These are phyloP conservation scores for Nematopogon swammerdamellus DNA, from an alignment of 2,888 invertebrate species.

Conservation along the genomic window DNA sequence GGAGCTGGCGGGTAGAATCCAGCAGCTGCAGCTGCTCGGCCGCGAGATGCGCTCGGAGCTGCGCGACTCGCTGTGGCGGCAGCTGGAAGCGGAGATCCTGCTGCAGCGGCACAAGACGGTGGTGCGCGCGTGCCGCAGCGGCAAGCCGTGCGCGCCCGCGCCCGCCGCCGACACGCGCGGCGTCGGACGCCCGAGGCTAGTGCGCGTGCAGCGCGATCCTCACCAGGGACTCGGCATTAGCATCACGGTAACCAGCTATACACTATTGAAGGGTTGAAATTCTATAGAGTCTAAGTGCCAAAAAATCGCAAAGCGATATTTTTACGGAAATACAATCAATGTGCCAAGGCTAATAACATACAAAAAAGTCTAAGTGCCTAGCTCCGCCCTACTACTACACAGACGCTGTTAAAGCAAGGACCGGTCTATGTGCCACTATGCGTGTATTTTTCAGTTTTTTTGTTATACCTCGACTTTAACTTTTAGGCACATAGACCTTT, in stretches of 20 bases:
- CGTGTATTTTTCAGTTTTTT: no score
- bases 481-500: no score
- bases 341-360: no score
- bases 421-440: no score
- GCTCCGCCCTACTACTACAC: no score
- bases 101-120: conserved; percentile 83
- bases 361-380: no score
- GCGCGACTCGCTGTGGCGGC: conserved; percentile 70
- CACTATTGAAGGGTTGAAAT: no score
- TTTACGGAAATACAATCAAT: no score
- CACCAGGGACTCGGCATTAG: conserved; percentile 82
- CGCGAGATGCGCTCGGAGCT: conserved; percentile 77
- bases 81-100: conserved; percentile 83
- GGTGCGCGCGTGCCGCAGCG: conserved; percentile 60
- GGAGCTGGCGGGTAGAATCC: conserved; percentile 77
- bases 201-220: conserved; percentile 67
- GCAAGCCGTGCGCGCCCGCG: conserved; percentile 30
- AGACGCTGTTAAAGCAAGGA: no score
- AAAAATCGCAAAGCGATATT: no score
- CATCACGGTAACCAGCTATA: conserved; percentile 76
- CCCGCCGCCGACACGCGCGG: conserved; percentile 16
- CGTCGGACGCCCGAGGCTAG: conserved; percentile 43
- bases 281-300: no score
- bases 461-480: no score
- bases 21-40: conserved; percentile 78